These are phyloP conservation scores for Hippocampus mohnikei DNA, from an alignment of 2,113 vertebrate species.

Conservation along the genomic window DNA sequence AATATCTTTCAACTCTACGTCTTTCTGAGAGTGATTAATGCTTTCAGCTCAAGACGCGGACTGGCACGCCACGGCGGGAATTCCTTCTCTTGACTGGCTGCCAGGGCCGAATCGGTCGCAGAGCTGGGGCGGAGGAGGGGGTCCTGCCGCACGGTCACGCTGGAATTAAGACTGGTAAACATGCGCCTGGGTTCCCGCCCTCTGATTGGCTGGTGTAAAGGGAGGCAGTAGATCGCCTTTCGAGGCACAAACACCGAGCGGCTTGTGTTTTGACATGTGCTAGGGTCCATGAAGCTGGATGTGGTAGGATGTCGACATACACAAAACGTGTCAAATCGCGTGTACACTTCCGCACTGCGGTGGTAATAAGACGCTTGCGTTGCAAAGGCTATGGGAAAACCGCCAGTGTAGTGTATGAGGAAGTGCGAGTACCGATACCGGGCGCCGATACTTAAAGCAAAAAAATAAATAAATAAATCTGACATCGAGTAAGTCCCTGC, in stretches of 20 bases:
- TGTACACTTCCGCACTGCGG: no score
- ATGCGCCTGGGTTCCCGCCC: constrained; percentile 12
- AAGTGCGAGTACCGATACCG: no score
- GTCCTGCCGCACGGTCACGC: constrained; percentile 20
- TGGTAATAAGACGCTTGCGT: no score
- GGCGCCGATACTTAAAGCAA: no score
- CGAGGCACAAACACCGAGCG: constrained; percentile 34
- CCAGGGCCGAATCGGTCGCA: constrained; percentile 8
- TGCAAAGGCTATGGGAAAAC: no score
- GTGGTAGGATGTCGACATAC: no score
- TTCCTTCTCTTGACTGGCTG: constrained; percentile 19
- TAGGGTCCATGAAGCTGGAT: background rate
- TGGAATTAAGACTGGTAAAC: constrained; percentile 47
- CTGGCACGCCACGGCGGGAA: constrained; percentile 20
- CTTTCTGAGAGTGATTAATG: constrained; percentile 34
- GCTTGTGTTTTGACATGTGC: constrained; percentile 39
- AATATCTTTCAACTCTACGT: no score
- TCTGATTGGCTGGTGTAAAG: constrained; percentile 45
- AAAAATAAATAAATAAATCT: no score
- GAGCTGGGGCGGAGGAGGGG: constrained; percentile 30
- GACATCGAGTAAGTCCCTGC: no score
- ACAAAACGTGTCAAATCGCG: no score
- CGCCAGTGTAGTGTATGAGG: no score
- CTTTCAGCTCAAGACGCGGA: constrained; percentile 24
- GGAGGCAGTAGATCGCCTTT: constrained; percentile 43